Evolutionary conservation across 2,888 invertebrate species (phyloP).

Genomic region (Sclerodermus sp.): DNA sequence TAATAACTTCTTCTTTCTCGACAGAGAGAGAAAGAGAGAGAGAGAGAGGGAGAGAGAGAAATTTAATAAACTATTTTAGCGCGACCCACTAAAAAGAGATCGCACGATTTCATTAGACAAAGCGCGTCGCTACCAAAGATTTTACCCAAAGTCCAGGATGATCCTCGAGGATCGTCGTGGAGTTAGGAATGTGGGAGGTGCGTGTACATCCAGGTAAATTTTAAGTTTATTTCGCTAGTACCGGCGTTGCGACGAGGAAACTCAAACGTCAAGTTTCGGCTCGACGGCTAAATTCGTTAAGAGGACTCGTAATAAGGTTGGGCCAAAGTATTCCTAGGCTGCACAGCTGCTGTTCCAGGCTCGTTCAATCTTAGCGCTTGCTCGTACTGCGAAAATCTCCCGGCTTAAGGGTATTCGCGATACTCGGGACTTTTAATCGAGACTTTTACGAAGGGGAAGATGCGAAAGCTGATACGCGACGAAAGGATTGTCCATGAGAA

Average conservation of each 20-base stretch:
- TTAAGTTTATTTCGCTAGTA: conserved; percentile 3
- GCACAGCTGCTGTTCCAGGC: conserved; percentile 25
- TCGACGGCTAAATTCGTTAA: conserved; percentile 50
- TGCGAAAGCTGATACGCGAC: too few relatives aligned
- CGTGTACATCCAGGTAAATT: conserved; percentile 1
- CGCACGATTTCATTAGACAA: conserved; percentile 9
- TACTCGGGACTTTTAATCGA: too few relatives aligned
- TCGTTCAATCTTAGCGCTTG: conserved; percentile 5
- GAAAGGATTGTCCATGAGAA: too few relatives aligned
- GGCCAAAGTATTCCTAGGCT: conserved; percentile 39
- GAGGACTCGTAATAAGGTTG: conserved; percentile 49
- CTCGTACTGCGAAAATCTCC: too few relatives aligned
- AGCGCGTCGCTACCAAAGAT: neutral
- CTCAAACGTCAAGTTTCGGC: conserved; percentile 44
- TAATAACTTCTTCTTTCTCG: too few relatives aligned
- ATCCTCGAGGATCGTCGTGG: too few relatives aligned
- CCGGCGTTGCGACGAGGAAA: conserved; percentile 9
- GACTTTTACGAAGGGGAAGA: too few relatives aligned
- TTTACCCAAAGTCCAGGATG: too few relatives aligned
- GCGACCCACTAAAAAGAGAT: too few relatives aligned
- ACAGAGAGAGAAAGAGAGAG: conserved; percentile 7
- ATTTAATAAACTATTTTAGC: too few relatives aligned
- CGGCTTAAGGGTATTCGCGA: too few relatives aligned
- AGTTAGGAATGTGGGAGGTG: neutral
- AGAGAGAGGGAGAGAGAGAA: conserved; percentile 10